These are phyloP conservation scores for Cyanocitta stelleri DNA, from an alignment of 2,113 vertebrate genomes.

Conservation along the genomic window DNA sequence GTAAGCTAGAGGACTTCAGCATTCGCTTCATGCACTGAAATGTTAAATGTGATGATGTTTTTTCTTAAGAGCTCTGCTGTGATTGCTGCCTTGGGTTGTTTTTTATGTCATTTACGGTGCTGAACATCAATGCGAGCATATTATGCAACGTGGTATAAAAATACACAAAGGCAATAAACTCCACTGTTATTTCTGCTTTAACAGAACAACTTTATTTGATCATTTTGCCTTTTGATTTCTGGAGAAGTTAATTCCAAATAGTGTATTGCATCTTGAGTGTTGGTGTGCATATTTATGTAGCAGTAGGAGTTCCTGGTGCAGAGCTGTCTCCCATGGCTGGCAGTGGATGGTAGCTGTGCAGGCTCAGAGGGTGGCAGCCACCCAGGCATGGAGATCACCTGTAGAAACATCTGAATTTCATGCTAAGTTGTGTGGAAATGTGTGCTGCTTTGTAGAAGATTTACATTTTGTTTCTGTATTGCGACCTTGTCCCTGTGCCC, in stretches of 20 bases:
- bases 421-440: neutral
- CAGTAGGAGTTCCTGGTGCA: neutral
- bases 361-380: neutral
- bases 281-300: fast-evolving
- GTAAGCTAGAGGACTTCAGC: neutral
- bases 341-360: neutral
- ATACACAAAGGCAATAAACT: neutral
- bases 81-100: slow-evolving; percentile 46
- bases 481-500: neutral
- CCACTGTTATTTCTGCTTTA: neutral
- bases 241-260: neutral
- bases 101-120: slow-evolving; percentile 27
- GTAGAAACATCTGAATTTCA: neutral
- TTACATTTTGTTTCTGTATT: neutral
- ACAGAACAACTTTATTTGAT: neutral
- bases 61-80: neutral
- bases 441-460: neutral
- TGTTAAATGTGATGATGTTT: neutral
- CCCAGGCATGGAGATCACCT: neutral
- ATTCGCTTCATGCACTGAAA: neutral
- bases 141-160: neutral
- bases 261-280: neutral
- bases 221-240: neutral
- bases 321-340: fast-evolving
- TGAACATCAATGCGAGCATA: neutral